Percentiles rank a stretch among this genome's conserved stretches.
These are phyloP conservation scores for Lasioglossum zephyrum DNA, from an alignment of 2,888 invertebrate species.

Conservation along the genomic window DNA sequence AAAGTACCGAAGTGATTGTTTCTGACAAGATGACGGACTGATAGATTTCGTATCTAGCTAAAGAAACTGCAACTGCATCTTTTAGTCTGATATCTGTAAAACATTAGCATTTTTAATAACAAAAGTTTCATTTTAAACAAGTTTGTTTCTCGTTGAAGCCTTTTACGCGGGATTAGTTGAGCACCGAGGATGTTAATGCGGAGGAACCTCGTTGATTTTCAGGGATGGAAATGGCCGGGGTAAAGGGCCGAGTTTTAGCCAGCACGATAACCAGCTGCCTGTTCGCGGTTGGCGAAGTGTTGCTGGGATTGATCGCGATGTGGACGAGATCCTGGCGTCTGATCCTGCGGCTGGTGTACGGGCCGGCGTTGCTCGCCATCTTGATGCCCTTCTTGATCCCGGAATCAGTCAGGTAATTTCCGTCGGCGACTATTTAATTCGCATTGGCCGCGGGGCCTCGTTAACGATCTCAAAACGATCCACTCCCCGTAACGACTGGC, in stretches of 20 bases:
- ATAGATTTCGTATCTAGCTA: neutral
- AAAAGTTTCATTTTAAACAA: neutral
- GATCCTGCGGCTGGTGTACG: conserved; percentile 88
- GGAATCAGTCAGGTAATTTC: conserved; percentile 87
- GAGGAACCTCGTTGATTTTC: conserved; percentile 49
- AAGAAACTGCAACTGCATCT: neutral
- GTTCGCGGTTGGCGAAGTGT: conserved; percentile 89
- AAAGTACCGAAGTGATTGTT: neutral
- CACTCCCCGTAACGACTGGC: conserved; percentile 17
- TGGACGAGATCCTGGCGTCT: conserved; percentile 89
- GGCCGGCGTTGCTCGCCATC: conserved; percentile 89
- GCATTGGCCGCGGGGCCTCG: conserved; percentile 15
- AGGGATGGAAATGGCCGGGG: conserved; percentile 92
- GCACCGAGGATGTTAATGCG: neutral
- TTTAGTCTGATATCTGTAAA: too few relatives aligned
- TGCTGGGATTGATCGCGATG: conserved; percentile 89
- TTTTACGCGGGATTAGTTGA: neutral
- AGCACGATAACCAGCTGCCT: conserved; percentile 90
- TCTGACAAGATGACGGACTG: neutral
- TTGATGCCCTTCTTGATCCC: conserved; percentile 89
- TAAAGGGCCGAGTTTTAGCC: conserved; percentile 89
- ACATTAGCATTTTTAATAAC: too few relatives aligned
- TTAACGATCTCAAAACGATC: conserved; percentile 34
- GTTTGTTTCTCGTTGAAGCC: neutral
- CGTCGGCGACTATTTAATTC: conserved; percentile 32